Percentiles rank a stretch among this genome's conserved stretches.
Conservation (phyloP, 1,140 invertebrate species). For the Zaprionus taronus region DNA sequence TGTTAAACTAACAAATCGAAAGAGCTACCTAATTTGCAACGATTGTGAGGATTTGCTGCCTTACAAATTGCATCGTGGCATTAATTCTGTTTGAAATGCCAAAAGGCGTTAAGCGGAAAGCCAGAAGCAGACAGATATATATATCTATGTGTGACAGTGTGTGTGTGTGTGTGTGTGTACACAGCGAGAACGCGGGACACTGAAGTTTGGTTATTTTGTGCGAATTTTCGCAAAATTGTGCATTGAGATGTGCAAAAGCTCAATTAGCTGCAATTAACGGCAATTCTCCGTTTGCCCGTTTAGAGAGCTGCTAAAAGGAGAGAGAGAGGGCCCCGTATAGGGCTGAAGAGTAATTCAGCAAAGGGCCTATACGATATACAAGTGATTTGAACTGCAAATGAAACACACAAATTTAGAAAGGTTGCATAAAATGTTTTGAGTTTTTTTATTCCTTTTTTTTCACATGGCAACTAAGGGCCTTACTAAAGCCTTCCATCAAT, state of each 20-base stretch:
- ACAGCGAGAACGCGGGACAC: constrained; percentile 15
- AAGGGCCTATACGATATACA: background rate
- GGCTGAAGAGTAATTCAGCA: too few relatives aligned
- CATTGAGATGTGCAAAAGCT: constrained; percentile 76
- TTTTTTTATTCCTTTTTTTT: too few relatives aligned
- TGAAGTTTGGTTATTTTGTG: constrained; percentile 72
- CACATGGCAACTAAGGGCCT: too few relatives aligned
- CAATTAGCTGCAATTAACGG: constrained; percentile 76
- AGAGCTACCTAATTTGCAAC: constrained; percentile 74
- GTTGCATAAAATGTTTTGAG: background rate
- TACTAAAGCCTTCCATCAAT: too few relatives aligned
- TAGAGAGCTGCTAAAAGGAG: constrained; percentile 41
- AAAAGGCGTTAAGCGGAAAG: constrained; percentile 43
- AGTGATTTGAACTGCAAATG: constrained; percentile 5
- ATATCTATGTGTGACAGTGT: background rate
- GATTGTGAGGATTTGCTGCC: constrained; percentile 60
- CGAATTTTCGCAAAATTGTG: constrained; percentile 71
- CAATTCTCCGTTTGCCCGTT: constrained; percentile 37
- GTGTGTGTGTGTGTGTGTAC: background rate
- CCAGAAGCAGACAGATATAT: background rate
- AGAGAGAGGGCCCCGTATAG: background rate
- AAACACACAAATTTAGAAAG: background rate
- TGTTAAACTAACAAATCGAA: constrained; percentile 44
- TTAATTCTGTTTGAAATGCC: constrained; percentile 64
- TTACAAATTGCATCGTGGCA: constrained; percentile 67